Percentiles rank a stretch among this genome's conserved stretches.
phyloP scores from a whole-genome alignment of 2,888 invertebrate species.

The Cryptops parisi region DNA sequence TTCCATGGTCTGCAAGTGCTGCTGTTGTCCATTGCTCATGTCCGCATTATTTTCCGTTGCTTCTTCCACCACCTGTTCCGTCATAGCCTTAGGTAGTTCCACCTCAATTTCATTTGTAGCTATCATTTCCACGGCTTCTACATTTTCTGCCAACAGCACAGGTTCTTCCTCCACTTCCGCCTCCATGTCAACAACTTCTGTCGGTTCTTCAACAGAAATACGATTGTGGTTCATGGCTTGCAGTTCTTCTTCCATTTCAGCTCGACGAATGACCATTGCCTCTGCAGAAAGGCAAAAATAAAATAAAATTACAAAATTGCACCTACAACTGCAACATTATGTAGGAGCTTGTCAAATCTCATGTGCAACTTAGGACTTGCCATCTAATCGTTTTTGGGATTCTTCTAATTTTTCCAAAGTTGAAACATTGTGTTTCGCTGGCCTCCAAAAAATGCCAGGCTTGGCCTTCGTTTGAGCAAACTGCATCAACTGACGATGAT shows the following conservation, averaged over 20 bases:
- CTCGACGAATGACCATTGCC: slow-evolving; percentile 1
- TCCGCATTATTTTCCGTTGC: not conserved
- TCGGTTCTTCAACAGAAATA: not conserved
- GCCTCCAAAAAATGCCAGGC: slow-evolving; percentile 76
- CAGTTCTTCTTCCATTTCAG: slow-evolving; percentile 10
- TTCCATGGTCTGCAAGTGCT: no score
- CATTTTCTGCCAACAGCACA: not conserved
- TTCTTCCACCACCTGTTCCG: not conserved
- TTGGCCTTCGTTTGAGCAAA: slow-evolving; percentile 76
- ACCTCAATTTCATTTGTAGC: not conserved
- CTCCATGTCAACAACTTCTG: not conserved
- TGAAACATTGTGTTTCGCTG: slow-evolving; percentile 57
- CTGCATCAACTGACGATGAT: slow-evolving; percentile 57
- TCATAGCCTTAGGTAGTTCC: not conserved
- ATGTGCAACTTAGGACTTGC: no score
- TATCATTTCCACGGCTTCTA: slow-evolving; percentile 3
- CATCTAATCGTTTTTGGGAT: slow-evolving; percentile 47
- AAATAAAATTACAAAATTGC: no score
- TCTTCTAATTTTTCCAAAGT: slow-evolving; percentile 49
- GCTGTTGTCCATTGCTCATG: not conserved
- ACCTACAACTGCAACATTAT: no score
- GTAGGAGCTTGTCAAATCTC: no score
- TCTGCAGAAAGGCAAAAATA: not conserved
- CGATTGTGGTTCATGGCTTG: slow-evolving; percentile 6
- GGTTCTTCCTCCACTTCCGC: slow-evolving; percentile 7